Evolutionary conservation across 2,797 vertebrate species (phyloP), one percentile per base, ranked within the genome.

Genomic region (Danionella dracula): DNA sequence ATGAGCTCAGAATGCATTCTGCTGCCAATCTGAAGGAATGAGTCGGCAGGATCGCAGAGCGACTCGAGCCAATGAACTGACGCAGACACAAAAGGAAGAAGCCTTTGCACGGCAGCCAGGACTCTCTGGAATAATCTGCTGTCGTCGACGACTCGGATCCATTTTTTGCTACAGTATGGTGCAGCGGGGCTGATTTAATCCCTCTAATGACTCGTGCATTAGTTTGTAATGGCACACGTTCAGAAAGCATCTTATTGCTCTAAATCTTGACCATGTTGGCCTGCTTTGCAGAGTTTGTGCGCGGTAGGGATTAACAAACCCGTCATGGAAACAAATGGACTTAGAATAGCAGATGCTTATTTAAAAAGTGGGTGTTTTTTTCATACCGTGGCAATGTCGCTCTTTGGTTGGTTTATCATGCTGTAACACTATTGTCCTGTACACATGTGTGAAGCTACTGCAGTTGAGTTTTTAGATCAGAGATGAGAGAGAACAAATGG

Each of bases 1-100:
- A 60, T 40, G 40, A 46, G 31, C 42, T 9, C 40, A 54, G 54
- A 40, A 32, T 54, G 45, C 54, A n/a, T 32, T 54, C 60, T 54
- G 20, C 32, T 51, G 56, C 46, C 40, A 60, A 34, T 55, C 27
- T 2, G 34, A 63, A 42, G 16, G 27, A 32, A 63, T 63, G 58
- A 48, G 48, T 48, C 68, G n/a, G n/a, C n/a, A 35, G 31, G 48
- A 31, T 40, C 42, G 11, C 44, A 50, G 19, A 31, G 11, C 35
- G 37, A 44, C 4, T 8, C 5, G 9, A 19, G 29, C 45, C 27
- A 44, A 37, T n/a, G 15, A 45, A 46, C 29, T 51, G 35, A 48
- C 29, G 58, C 46, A 55, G 41, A 49, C 55, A 48, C 15, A 37
- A 46, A 49, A n/a, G n/a, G n/a, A 44, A 17, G 17, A 35, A 53